These are phyloP conservation scores for Andinoacara biseriatus DNA, from an alignment of 2,113 vertebrate species.

Conservation along the genomic window DNA sequence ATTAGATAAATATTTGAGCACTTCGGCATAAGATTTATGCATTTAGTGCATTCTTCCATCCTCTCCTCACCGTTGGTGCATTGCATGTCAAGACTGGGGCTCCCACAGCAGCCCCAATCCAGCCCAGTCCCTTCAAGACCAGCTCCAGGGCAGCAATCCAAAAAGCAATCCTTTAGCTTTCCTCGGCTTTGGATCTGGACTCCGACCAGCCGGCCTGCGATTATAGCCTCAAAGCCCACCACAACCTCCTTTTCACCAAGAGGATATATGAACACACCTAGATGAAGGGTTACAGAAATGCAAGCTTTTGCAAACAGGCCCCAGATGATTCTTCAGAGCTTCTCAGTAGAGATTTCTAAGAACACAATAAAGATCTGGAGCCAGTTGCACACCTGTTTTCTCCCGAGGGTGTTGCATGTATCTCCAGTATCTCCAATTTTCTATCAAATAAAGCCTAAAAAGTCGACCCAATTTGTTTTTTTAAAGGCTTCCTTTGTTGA, in stretches of 20 bases:
- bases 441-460: too few species aligned
- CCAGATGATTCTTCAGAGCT: background rate
- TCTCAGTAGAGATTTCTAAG: background rate
- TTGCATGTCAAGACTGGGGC: constrained; percentile 77
- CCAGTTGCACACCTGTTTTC: background rate
- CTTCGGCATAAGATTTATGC: background rate
- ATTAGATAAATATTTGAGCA: background rate
- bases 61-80: constrained; percentile 84
- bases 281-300: constrained; percentile 2
- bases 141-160: constrained; percentile 78
- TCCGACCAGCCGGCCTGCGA: constrained; percentile 84
- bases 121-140: constrained; percentile 75
- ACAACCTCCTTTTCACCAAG: constrained; percentile 93
- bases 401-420: too few species aligned
- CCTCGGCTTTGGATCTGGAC: constrained; percentile 89
- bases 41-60: background rate
- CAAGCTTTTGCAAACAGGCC: background rate
- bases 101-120: constrained; percentile 80
- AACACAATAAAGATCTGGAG: background rate
- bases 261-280: constrained; percentile 95
- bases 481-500: too few species aligned
- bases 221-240: constrained; percentile 87
- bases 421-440: too few species aligned
- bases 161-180: constrained; percentile 86
- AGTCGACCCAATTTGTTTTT: too few species aligned